These are phyloP conservation scores for Meghimatium bilineatum DNA, from an alignment of 2,888 invertebrate species.

Conservation along the genomic window DNA sequence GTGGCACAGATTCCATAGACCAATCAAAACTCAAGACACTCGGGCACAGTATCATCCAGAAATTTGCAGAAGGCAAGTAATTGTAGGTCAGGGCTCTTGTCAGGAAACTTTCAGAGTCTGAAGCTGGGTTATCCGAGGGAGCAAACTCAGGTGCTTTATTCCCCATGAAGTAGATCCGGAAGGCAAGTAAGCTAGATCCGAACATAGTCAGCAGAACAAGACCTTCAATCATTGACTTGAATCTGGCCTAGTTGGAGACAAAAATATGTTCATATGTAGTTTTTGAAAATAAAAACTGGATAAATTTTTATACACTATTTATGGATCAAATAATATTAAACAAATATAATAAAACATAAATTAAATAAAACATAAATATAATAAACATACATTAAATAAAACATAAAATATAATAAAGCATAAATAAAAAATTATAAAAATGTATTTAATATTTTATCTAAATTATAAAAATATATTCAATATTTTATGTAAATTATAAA, in stretches of 20 bases:
- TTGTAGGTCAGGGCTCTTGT: slow-evolving; percentile 92
- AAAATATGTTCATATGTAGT: neutral
- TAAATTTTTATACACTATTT: too few species aligned
- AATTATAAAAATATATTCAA: too few species aligned
- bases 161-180: slow-evolving; percentile 87
- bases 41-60: slow-evolving; percentile 90
- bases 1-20: slow-evolving; percentile 98
- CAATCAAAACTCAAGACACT: slow-evolving; percentile 95
- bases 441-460: too few species aligned
- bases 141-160: slow-evolving; percentile 88
- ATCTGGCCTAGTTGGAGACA: slow-evolving; percentile 42
- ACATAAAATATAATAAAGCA: too few species aligned
- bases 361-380: too few species aligned
- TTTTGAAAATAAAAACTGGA: too few species aligned
- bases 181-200: slow-evolving; percentile 84
- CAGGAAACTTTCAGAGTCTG: slow-evolving; percentile 87
- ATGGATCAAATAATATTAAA: too few species aligned
- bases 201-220: slow-evolving; percentile 81
- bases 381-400: too few species aligned
- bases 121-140: slow-evolving; percentile 95
- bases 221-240: slow-evolving; percentile 68
- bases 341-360: too few species aligned
- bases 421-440: too few species aligned
- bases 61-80: slow-evolving; percentile 93
- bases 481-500: too few species aligned